phyloP scores from a whole-genome alignment of 1,140 invertebrate genomes.

The Vollenhovia emeryi region DNA sequence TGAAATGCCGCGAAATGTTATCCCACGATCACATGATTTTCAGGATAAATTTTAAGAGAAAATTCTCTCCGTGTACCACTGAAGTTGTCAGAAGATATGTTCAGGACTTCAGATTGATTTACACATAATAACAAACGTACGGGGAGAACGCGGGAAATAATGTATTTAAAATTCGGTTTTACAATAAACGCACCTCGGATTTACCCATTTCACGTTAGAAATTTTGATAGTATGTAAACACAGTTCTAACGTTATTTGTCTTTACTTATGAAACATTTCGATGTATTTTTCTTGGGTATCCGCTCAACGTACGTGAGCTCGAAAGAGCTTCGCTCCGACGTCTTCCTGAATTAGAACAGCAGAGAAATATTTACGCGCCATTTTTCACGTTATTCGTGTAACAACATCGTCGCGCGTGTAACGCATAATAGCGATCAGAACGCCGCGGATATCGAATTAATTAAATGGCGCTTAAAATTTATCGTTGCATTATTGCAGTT shows the following conservation, averaged over 20 bases:
- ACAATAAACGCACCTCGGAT: background rate
- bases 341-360: background rate
- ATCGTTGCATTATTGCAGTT: constrained; percentile 34
- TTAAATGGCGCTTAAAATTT: constrained; percentile 28
- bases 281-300: constrained; percentile 14
- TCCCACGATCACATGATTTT: too few species aligned
- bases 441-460: constrained; percentile 18
- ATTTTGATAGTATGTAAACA: background rate
- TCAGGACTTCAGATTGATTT: too few species aligned
- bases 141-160: background rate
- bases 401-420: background rate
- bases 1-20: too few species aligned
- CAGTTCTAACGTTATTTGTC: constrained; percentile 16
- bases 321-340: background rate
- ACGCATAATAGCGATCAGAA: too few species aligned
- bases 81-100: too few species aligned
- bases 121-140: background rate
- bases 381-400: constrained; percentile 7
- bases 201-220: background rate
- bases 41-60: too few species aligned
- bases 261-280: constrained; percentile 13
- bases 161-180: background rate
- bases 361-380: background rate
- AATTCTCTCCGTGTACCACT: too few species aligned
- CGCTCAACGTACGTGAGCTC: background rate